A percentile compares a stretch with the other conserved stretches of the same genome.
Evolutionary conservation across 2,888 invertebrate genomes (phyloP).

Genomic region (Drosophila nr. fundita): DNA sequence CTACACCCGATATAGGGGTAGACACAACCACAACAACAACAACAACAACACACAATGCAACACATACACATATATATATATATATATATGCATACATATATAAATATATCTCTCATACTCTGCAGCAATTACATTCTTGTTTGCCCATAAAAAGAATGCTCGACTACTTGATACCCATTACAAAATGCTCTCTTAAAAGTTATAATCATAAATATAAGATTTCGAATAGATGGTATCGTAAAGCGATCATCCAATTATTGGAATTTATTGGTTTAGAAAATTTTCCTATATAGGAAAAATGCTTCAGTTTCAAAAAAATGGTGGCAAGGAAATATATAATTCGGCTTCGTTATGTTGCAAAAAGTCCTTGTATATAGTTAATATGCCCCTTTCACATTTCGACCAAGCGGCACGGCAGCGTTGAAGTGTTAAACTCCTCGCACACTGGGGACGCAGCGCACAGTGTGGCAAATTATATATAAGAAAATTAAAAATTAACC

Average conservation of each 20-base stretch:
- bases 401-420: constrained; percentile 31
- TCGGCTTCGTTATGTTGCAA: not conserved
- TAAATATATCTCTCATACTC: not conserved
- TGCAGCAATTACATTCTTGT: not conserved
- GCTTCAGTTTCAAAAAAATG: not conserved
- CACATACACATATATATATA: not conserved
- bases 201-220: not conserved
- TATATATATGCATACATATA: not conserved
- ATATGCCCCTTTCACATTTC: not conserved
- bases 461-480: constrained; percentile 2
- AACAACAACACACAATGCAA: not conserved
- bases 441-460: constrained; percentile 41
- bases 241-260: not conserved
- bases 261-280: not conserved
- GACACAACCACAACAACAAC: constrained; percentile 30
- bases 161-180: not conserved
- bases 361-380: not conserved
- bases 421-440: constrained; percentile 64
- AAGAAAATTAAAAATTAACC: too few relatives aligned
- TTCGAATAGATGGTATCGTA: not conserved
- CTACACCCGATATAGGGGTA: constrained; percentile 37
- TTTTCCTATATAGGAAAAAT: too few relatives aligned
- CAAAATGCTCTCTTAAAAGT: not conserved
- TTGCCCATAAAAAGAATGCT: not conserved
- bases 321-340: not conserved